Evolutionary conservation across 2,888 invertebrate genomes (phyloP).

Genomic region (Xestia xanthographa): DNA sequence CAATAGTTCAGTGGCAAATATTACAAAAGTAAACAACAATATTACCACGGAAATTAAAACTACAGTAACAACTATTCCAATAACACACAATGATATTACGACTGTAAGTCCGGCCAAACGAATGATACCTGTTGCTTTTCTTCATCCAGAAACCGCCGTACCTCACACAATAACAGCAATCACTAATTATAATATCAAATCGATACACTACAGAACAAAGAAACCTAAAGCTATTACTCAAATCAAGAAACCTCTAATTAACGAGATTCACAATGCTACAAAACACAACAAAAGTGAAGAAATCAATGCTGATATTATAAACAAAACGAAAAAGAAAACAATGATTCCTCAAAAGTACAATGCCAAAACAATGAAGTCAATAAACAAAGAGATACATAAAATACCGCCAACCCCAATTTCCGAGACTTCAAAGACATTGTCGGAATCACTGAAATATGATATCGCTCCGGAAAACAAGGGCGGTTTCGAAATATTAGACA

Average conservation of each 20-base stretch:
- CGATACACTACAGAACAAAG: slow-evolving; percentile 84
- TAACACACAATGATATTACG: slow-evolving; percentile 34
- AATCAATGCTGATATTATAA: slow-evolving; percentile 67
- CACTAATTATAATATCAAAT: slow-evolving; percentile 85
- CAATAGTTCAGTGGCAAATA: slow-evolving; percentile 19
- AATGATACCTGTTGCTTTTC: slow-evolving; percentile 44
- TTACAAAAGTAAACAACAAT: slow-evolving; percentile 8
- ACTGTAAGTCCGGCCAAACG: slow-evolving; percentile 28
- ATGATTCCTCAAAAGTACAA: slow-evolving; percentile 73
- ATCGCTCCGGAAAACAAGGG: slow-evolving; percentile 88
- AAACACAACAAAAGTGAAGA: slow-evolving; percentile 68
- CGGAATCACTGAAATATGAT: slow-evolving; percentile 78
- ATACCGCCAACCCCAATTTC: slow-evolving; percentile 86
- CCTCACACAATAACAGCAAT: slow-evolving; percentile 84
- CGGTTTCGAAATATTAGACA: slow-evolving; percentile 90
- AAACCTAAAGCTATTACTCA: slow-evolving; percentile 84
- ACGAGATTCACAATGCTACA: slow-evolving; percentile 68
- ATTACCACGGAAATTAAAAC: slow-evolving; percentile 21
- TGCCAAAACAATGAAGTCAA: slow-evolving; percentile 83
- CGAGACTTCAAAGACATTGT: slow-evolving; percentile 86
- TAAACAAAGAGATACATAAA: slow-evolving; percentile 89
- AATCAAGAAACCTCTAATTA: slow-evolving; percentile 80
- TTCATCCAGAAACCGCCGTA: slow-evolving; percentile 48
- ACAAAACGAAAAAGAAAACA: slow-evolving; percentile 79
- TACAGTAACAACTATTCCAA: neutral